These are phyloP conservation scores for Luscinia megarhynchos DNA, from an alignment of 2,797 vertebrate species.

Conservation along the genomic window DNA sequence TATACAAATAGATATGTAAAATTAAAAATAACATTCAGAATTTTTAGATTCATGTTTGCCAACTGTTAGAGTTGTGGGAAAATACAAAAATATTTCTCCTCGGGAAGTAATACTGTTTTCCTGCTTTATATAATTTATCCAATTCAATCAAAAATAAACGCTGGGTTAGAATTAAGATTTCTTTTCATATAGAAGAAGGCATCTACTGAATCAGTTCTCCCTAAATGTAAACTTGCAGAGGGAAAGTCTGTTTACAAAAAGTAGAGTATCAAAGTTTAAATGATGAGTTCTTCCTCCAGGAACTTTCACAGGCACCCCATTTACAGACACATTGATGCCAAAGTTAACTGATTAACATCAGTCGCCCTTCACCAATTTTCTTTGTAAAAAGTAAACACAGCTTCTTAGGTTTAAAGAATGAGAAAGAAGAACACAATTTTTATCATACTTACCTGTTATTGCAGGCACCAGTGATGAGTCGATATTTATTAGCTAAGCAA, in stretches of 20 bases:
- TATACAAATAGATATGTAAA: background rate
- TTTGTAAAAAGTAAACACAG: background rate
- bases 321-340: rapidly evolving
- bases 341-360: background rate
- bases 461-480: constrained; percentile 88
- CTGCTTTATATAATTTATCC: background rate
- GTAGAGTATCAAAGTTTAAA: background rate
- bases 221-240: background rate
- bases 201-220: background rate
- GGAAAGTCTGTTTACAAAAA: background rate
- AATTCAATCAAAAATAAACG: background rate
- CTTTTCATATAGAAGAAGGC: background rate
- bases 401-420: background rate
- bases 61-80: background rate
- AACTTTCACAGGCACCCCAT: background rate
- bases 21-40: background rate
- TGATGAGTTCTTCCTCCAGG: background rate
- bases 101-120: background rate
- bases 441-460: constrained; percentile 88
- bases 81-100: background rate
- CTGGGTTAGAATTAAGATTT: background rate
- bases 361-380: background rate
- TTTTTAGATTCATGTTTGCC: background rate
- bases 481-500: constrained; percentile 82
- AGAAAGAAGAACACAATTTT: background rate